Evolutionary conservation across 2,888 invertebrate genomes (phyloP), one percentile per base, ranked within the genome.

Genomic region (Parnassius apollo): DNA sequence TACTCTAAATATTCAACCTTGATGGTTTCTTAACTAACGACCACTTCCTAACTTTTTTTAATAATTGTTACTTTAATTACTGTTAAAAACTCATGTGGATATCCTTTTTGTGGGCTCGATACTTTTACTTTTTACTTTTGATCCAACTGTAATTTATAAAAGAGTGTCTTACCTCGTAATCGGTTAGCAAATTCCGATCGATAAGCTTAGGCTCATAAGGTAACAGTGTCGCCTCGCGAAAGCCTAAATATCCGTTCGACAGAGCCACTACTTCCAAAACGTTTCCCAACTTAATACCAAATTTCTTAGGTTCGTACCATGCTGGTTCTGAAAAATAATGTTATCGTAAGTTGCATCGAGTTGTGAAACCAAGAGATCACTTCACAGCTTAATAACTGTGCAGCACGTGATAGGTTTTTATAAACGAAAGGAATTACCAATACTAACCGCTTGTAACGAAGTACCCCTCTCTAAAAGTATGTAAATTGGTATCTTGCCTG

Each of bases 121-220:
- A 35, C n/a, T n/a, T n/a, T n/a, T n/a, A n/a, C n/a, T n/a, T n/a
- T 35, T 35, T 7, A 35, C 35, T 35, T 35, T 35, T 7, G 1
- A 35, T 35, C 35, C 35, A 35, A 35, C 7, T 35, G 7, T 7
- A 12, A 25, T 35, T 42, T 1, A 51, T 42, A n/a, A 13, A 50
- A 51, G 49, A 60, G 57, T 13, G 12, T 57, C 83, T 83, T 88
- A 98, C 98, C 93, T 98, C 98, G 71, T 95, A 93, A 54, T 95
- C 93, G 49, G 95, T 96, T 35, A 99, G 90, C 82, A 97, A 86
- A 44, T 93, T 93, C 25, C 93, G 86, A 69, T 97, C 95, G 63
- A 98, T 96, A 68, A 98, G 91, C 75, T 97, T 97, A 0, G 95
- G 95, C 78, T 98, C 97, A 76, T 95, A 98, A 0, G 98, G 98